Evolutionary conservation across 2,888 invertebrate species (phyloP).

Genomic region (Spodoptera exigua): DNA sequence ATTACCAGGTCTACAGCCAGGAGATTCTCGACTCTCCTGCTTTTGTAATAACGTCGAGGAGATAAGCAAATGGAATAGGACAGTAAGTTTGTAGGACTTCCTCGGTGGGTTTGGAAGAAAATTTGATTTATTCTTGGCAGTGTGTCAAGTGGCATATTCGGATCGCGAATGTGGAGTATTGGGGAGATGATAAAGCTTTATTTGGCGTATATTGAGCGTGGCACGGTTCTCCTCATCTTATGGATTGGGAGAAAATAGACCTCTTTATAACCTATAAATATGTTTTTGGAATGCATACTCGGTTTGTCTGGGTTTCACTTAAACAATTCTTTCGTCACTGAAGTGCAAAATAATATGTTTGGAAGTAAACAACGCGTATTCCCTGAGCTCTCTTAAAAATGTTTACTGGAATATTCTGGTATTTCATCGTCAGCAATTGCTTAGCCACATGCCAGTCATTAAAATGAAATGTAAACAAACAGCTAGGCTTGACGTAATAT

Average conservation of each 20-base stretch:
- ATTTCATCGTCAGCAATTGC: constrained; percentile 7
- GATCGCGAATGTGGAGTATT: constrained; percentile 77
- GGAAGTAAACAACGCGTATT: background rate
- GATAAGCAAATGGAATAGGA: constrained; percentile 37
- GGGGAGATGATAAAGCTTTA: constrained; percentile 79
- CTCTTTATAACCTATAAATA: constrained; percentile 38
- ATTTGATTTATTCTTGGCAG: constrained; percentile 85
- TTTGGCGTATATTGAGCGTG: constrained; percentile 77
- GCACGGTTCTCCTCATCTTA: constrained; percentile 63
- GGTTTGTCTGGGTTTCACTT: too few relatives aligned
- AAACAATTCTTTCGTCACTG: too few relatives aligned
- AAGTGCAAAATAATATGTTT: background rate
- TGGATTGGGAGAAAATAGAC: constrained; percentile 54
- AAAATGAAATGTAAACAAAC: constrained; percentile 23
- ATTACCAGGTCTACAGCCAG: constrained; percentile 6
- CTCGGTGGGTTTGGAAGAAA: constrained; percentile 60
- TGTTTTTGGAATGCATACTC: constrained; percentile 3
- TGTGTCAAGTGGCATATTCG: constrained; percentile 81
- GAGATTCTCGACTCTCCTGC: constrained; percentile 25
- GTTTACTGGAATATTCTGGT: background rate
- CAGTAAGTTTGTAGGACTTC: constrained; percentile 42
- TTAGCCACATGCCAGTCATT: constrained; percentile 12
- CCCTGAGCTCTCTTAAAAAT: too few relatives aligned
- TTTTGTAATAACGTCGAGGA: constrained; percentile 16
- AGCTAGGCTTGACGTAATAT: constrained; percentile 27